phyloP scores from a whole-genome alignment of 2,113 vertebrate species.

The Caranx ignobilis region DNA sequence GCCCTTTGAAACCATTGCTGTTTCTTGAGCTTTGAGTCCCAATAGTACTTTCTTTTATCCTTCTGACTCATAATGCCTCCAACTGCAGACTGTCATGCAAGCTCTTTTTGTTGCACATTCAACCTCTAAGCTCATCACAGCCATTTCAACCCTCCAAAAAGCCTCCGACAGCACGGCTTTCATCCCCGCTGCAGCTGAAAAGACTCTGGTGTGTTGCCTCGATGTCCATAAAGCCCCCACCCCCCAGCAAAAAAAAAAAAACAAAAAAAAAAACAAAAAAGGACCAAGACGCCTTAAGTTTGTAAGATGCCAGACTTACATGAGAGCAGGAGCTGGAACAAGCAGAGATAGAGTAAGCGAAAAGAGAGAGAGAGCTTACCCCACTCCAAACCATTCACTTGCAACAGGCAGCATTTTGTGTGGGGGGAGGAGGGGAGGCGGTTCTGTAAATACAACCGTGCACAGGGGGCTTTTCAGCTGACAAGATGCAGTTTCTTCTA shows the following conservation, averaged over 20 bases:
- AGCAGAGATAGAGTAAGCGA: conserved; percentile 48
- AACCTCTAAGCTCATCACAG: conserved; percentile 15
- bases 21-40: background rate
- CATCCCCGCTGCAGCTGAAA: background rate
- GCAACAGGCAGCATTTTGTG: conserved; percentile 58
- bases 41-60: background rate
- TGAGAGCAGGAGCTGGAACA: conserved; percentile 39
- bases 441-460: conserved; percentile 28
- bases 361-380: conserved; percentile 38
- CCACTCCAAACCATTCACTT: conserved; percentile 48
- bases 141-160: background rate
- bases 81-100: background rate
- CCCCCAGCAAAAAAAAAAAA: background rate
- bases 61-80: background rate
- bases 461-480: conserved; percentile 46
- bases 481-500: conserved; percentile 27
- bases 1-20: conserved; percentile 5
- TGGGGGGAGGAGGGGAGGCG: background rate
- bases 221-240: conserved; percentile 22
- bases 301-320: conserved; percentile 40
- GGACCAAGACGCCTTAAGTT: background rate
- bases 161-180: background rate
- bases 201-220: background rate
- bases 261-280: too few species aligned
- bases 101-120: background rate